Evolutionary conservation across 2,797 vertebrate genomes (phyloP), one percentile per base, ranked within the genome.

Genomic region (Crenichthys baileyi): DNA sequence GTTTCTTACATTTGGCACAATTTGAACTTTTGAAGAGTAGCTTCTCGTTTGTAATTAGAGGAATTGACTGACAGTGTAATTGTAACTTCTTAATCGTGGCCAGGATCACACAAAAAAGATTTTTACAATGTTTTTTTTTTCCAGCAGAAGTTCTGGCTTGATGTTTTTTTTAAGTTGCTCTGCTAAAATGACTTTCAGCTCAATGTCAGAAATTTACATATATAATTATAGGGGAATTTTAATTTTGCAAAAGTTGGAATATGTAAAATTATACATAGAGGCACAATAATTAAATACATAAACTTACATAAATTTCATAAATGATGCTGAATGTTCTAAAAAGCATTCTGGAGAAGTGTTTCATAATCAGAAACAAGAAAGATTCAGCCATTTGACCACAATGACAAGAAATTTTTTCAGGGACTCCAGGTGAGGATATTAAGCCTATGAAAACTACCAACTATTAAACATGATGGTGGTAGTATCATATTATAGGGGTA

Each of bases 21-120:
- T 77, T 80, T 3, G 51, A 83, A 81, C 75, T 79, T 31, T 80
- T 76, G 87, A 85, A 46, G 67, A n/a, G 22, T 46, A n/a, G 83
- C 86, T 85, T 76, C 82, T 85, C 85, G 77, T 88, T 18, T 58
- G 82, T 87, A 91, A 88, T 91, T 90, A 90, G 72, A 84, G 85
- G 85, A 91, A 46, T 24, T n/a, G 39, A 46, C 67, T 11, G 86
- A 88, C 84, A 80, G 15, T 48, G 12, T 86, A 91, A 93, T 91
- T 89, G 86, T 85, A 89, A 90, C 85, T 78, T 83, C 89, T 83
- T 90, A 89, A 90, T 85, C 86, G 83, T 12, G 77, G 79, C 36
- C 2, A 26, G 53, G 18, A 46, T 9, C 8, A 50, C 87, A 81
- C 83, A 84, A 84, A 55, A 85, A 55, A 24, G n/a, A 58, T 68